A percentile compares a stretch with the other conserved stretches of the same genome.
phyloP scores from a whole-genome alignment of 2,113 vertebrate species.

The Myrmophylax atrothorax region DNA sequence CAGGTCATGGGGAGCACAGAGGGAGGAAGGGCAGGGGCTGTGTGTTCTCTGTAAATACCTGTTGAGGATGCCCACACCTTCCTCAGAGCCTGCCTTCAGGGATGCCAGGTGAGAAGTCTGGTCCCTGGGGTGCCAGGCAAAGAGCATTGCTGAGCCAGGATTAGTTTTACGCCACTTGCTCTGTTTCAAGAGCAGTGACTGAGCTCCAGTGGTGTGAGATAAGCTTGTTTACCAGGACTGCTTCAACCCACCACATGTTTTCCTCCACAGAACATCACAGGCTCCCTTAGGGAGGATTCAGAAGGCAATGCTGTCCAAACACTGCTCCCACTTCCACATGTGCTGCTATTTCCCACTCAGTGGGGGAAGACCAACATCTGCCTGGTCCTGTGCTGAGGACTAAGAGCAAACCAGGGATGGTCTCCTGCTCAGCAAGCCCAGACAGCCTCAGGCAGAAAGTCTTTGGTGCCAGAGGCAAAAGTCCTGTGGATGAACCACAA shows the following conservation, averaged over 20 bases:
- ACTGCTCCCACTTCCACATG: neutral
- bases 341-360: neutral
- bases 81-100: neutral
- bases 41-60: neutral
- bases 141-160: neutral
- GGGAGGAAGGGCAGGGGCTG: neutral
- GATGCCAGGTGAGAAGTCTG: neutral
- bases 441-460: neutral
- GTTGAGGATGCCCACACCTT: neutral
- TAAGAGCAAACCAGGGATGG: neutral
- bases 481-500: neutral
- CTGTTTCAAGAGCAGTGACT: neutral
- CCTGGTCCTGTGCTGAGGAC: neutral
- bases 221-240: neutral
- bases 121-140: neutral
- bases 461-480: neutral
- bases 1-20: neutral
- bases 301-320: neutral
- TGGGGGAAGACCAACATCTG: neutral
- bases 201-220: neutral
- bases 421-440: neutral
- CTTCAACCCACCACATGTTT: neutral
- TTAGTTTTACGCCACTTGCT: neutral
- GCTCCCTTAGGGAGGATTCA: neutral
- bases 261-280: rapidly evolving